These are phyloP conservation scores for Omphaloscelis lunosa DNA, from an alignment of 2,888 invertebrate genomes.

Conservation along the genomic window DNA sequence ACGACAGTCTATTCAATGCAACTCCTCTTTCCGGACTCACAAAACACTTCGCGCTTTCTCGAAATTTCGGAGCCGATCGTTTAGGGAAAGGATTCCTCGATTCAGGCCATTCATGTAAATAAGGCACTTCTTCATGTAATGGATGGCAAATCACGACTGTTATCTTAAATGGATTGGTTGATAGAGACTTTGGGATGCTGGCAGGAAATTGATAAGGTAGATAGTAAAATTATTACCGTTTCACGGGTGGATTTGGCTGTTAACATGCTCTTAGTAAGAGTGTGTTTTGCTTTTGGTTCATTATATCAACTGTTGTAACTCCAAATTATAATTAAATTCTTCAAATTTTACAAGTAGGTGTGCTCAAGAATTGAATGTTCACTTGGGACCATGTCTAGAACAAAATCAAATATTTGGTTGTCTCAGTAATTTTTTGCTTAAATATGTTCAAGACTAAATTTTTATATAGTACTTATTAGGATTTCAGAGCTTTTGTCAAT, in stretches of 20 bases:
- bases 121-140: constrained; percentile 32
- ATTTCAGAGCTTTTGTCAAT: too few relatives aligned
- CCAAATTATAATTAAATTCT: too few relatives aligned
- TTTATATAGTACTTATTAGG: too few relatives aligned
- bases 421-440: too few relatives aligned
- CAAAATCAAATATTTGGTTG: too few relatives aligned
- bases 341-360: too few relatives aligned
- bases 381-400: too few relatives aligned
- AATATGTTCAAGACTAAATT: too few relatives aligned
- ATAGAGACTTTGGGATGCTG: background rate
- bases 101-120: constrained; percentile 31
- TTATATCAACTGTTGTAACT: too few relatives aligned
- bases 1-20: background rate
- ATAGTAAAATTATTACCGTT: constrained; percentile 15
- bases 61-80: constrained; percentile 17
- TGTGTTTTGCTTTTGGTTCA: too few relatives aligned
- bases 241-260: background rate
- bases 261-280: too few relatives aligned
- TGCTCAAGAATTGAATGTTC: too few relatives aligned
- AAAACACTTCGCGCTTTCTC: constrained; percentile 17
- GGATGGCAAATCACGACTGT: constrained; percentile 21
- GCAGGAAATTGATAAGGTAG: background rate
- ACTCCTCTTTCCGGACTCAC: background rate
- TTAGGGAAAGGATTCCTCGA: constrained; percentile 11
- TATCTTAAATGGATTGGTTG: constrained; percentile 40